Evolutionary conservation across 2,888 invertebrate genomes (phyloP).

Genomic region (Pristionchus arcanus): DNA sequence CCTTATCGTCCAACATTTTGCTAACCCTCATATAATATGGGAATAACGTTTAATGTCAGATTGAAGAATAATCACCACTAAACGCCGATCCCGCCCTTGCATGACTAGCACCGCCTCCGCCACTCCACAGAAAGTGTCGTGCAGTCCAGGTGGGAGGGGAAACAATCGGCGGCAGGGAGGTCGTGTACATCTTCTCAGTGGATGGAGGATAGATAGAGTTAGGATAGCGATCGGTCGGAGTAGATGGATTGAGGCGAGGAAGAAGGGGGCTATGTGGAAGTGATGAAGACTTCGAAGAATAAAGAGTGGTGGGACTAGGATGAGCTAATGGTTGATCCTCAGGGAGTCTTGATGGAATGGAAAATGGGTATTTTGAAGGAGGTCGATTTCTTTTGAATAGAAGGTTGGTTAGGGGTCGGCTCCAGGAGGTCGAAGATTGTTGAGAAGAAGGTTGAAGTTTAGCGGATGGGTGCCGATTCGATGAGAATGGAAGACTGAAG

Average conservation of each 20-base stretch:
- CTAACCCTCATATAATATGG: no score
- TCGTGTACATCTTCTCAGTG: neutral
- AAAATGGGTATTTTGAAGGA: neutral
- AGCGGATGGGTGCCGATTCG: neutral
- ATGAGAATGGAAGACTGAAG: constrained; percentile 19
- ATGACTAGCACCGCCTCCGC: neutral
- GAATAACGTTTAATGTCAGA: no score
- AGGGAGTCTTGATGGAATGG: neutral
- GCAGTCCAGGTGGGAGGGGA: neutral
- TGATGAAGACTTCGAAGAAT: no score
- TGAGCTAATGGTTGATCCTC: no score
- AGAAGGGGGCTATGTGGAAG: no score
- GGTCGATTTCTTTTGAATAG: neutral
- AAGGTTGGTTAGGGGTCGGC: neutral
- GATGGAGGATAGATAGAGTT: neutral
- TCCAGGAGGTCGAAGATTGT: neutral
- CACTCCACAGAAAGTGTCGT: constrained; percentile 49
- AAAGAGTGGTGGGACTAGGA: no score
- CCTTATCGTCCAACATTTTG: no score
- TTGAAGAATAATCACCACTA: no score
- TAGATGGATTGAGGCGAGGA: neutral
- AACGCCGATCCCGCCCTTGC: neutral
- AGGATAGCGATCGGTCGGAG: neutral
- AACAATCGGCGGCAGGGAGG: constrained; percentile 42
- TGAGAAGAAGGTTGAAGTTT: no score